Conservation (phyloP, 2,113 vertebrate genomes). For the Hirundichthys speculiger region DNA sequence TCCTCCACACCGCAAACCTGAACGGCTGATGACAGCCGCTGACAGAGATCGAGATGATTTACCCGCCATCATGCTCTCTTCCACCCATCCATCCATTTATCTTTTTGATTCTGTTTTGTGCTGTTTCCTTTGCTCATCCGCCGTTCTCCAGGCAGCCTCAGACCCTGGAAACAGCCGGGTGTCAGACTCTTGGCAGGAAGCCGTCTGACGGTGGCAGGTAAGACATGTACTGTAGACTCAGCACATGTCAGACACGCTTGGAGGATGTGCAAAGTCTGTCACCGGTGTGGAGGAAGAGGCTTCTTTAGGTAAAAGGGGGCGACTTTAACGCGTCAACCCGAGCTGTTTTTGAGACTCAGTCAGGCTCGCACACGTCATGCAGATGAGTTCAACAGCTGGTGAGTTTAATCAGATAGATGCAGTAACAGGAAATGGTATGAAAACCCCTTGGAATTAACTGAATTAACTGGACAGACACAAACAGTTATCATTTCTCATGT, state of each 20-base stretch:
- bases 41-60: conserved; percentile 49
- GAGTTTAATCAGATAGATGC: too few relatives aligned
- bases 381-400: too few relatives aligned
- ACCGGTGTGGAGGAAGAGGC: conserved; percentile 3
- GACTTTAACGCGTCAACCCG: neutral
- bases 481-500: too few relatives aligned
- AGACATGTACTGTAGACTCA: conserved; percentile 69
- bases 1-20: conserved; percentile 59
- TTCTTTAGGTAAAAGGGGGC: neutral
- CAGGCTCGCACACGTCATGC: too few relatives aligned
- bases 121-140: conserved; percentile 77
- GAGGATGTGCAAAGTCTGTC: neutral
- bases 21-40: conserved; percentile 40
- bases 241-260: conserved; percentile 40
- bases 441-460: too few relatives aligned
- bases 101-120: conserved; percentile 60
- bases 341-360: too few relatives aligned
- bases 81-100: conserved; percentile 44
- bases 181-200: conserved; percentile 90
- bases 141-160: conserved; percentile 91
- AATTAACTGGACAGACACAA: too few relatives aligned
- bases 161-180: conserved; percentile 91
- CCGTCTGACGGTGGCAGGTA: conserved; percentile 91
- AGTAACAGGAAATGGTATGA: too few relatives aligned
- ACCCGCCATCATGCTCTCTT: conserved; percentile 46